phyloP scores from a whole-genome alignment of 2,797 vertebrate species.

The Otolemur crassicaudatus region DNA sequence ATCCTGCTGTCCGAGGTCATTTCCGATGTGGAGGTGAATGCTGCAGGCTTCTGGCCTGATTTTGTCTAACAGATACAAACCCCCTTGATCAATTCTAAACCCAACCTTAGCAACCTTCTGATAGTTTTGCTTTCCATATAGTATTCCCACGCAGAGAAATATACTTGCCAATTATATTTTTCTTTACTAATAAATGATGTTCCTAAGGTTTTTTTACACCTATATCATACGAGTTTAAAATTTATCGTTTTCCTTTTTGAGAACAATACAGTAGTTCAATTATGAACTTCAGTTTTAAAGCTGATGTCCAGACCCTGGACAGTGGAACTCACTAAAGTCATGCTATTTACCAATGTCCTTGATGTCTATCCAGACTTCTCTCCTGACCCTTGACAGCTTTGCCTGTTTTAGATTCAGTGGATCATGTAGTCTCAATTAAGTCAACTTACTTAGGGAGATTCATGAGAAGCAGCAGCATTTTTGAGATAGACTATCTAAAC shows the following conservation, averaged over 20 bases:
- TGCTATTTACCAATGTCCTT: neutral
- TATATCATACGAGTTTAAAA: neutral
- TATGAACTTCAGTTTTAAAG: neutral
- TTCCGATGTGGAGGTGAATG: neutral
- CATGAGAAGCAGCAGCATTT: neutral
- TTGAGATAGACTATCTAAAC: neutral
- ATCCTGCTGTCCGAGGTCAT: neutral
- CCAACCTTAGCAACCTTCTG: neutral
- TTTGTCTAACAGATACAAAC: neutral
- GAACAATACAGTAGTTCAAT: neutral
- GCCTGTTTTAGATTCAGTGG: neutral
- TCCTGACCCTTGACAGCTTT: neutral
- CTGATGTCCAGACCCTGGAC: neutral
- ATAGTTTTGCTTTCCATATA: slow-evolving; percentile 27
- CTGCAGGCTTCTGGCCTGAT: neutral
- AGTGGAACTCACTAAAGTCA: neutral
- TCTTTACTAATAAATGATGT: slow-evolving; percentile 1
- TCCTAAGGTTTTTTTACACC: neutral
- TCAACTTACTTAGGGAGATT: neutral
- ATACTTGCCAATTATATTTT: neutral
- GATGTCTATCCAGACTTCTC: neutral
- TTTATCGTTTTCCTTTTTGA: slow-evolving; percentile 25
- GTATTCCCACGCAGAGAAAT: slow-evolving; percentile 5
- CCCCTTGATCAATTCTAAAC: neutral
- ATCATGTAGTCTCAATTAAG: neutral